Evolutionary conservation across 1,140 invertebrate species (phyloP).

Genomic region (Octopus sinensis): DNA sequence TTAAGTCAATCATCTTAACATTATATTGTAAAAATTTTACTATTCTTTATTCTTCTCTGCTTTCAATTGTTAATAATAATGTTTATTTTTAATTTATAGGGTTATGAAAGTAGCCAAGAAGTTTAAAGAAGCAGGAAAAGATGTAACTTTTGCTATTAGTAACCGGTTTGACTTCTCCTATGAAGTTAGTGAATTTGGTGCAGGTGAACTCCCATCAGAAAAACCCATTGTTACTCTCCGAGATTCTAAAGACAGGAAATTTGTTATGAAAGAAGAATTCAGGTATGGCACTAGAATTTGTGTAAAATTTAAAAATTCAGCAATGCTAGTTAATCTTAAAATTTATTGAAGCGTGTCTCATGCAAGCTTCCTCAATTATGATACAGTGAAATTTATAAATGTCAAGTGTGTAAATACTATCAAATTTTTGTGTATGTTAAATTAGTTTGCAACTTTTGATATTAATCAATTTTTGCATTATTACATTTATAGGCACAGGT

Average conservation of each 20-base stretch:
- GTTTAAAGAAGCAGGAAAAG: constrained; percentile 63
- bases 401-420: no score
- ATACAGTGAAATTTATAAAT: no score
- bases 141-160: constrained; percentile 84
- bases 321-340: no score
- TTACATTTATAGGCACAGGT: no score
- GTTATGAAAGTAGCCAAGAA: constrained; percentile 71
- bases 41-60: background rate
- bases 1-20: no score
- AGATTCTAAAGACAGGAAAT: constrained; percentile 83
- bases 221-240: constrained; percentile 85
- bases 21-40: background rate
- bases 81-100: constrained; percentile 29
- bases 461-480: no score
- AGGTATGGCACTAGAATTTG: constrained; percentile 61
- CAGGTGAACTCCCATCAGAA: constrained; percentile 76
- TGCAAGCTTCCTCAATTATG: no score
- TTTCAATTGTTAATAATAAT: constrained; percentile 2
- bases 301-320: no score
- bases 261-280: constrained; percentile 85
- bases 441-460: no score
- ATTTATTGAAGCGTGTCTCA: no score
- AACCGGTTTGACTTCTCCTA: constrained; percentile 68
- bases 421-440: no score
- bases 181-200: constrained; percentile 84